These are phyloP conservation scores for Eutolmus rufibarbis DNA, from an alignment of 2,888 invertebrate genomes.

Conservation along the genomic window DNA sequence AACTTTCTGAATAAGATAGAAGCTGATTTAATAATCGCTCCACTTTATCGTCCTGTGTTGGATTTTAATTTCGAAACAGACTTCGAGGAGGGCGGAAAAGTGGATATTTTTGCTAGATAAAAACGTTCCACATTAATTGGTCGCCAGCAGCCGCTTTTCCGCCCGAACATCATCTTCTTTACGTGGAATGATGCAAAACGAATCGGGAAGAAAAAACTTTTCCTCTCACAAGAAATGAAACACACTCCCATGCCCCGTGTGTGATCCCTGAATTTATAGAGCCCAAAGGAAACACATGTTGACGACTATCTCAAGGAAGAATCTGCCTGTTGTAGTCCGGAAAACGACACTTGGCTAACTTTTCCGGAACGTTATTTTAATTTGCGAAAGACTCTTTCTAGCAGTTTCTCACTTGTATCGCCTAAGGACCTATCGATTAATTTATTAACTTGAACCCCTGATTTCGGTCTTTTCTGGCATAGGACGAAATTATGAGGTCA, in stretches of 20 bases:
- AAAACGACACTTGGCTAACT: neutral
- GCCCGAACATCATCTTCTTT: neutral
- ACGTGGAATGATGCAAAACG: neutral
- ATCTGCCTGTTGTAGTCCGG: neutral
- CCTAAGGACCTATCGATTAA: neutral
- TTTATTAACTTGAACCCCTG: neutral
- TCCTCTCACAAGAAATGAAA: neutral
- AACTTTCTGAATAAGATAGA: slow-evolving; percentile 15
- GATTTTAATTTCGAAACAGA: slow-evolving; percentile 6
- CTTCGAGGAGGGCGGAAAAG: neutral
- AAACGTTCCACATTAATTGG: neutral
- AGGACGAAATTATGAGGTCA: neutral
- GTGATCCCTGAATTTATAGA: neutral
- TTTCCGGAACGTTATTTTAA: neutral
- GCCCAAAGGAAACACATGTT: neutral
- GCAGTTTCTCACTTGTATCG: neutral
- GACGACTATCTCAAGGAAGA: neutral
- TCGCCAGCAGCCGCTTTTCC: neutral
- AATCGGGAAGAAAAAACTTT: neutral
- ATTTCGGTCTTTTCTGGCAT: neutral
- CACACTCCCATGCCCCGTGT: neutral
- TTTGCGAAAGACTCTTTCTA: neutral
- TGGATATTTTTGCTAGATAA: neutral
- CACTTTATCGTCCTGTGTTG: neutral
- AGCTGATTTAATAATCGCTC: slow-evolving; percentile 17